phyloP scores from a whole-genome alignment of 2,113 vertebrate species.

The Pleuronectes platessa region DNA sequence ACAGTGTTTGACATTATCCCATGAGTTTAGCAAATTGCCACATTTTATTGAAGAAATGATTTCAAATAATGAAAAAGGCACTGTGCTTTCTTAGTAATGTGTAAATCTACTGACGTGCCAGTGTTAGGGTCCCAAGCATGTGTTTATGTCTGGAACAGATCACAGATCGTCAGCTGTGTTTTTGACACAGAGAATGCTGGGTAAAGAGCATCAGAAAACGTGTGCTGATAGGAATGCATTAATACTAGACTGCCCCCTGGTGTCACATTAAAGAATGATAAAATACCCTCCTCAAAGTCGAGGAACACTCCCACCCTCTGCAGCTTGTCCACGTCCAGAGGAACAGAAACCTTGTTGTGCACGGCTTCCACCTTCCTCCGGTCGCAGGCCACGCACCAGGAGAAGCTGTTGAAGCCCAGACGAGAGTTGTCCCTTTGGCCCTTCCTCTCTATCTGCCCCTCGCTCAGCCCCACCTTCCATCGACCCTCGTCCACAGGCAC shows the following conservation, averaged over 20 bases:
- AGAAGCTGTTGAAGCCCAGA: constrained; percentile 81
- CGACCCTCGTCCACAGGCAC: constrained; percentile 76
- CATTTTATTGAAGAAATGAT: neutral
- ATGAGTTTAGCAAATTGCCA: neutral
- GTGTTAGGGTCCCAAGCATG: neutral
- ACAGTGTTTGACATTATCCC: too few relatives aligned
- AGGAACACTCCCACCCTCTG: constrained; percentile 78
- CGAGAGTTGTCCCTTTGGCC: constrained; percentile 78
- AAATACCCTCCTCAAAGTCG: constrained; percentile 76
- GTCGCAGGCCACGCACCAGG: constrained; percentile 83
- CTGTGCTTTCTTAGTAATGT: neutral
- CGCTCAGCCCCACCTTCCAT: constrained; percentile 83
- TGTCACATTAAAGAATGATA: constrained; percentile 82
- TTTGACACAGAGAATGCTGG: constrained; percentile 84
- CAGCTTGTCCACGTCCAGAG: constrained; percentile 62
- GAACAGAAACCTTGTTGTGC: constrained; percentile 72
- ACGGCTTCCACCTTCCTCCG: constrained; percentile 77
- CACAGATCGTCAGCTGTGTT: constrained; percentile 73
- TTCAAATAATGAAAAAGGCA: constrained; percentile 31
- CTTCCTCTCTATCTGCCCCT: constrained; percentile 81
- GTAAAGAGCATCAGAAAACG: constrained; percentile 75
- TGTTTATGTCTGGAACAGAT: constrained; percentile 66
- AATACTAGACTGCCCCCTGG: constrained; percentile 74
- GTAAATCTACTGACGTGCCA: neutral
- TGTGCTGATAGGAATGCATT: constrained; percentile 78